Evolutionary conservation across 2,888 invertebrate genomes (phyloP).

Genomic region (Cistogaster globosa): DNA sequence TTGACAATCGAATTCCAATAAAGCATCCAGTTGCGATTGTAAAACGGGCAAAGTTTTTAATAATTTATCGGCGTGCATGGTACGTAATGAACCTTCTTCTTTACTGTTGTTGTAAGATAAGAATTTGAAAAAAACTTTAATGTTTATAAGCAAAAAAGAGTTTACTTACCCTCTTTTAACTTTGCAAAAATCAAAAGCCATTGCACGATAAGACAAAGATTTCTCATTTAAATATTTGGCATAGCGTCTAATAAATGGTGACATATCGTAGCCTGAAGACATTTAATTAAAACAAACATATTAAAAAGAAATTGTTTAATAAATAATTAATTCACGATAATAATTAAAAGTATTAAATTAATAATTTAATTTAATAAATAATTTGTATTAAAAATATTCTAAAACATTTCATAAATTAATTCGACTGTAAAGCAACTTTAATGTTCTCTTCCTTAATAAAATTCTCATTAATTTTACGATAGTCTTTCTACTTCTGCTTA

Average conservation of each 20-base stretch:
- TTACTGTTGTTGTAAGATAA: constrained; percentile 86
- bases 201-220: constrained; percentile 98
- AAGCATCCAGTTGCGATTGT: constrained; percentile 96
- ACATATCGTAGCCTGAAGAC: constrained; percentile 97
- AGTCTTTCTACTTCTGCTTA: too few species aligned
- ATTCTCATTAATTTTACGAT: too few species aligned
- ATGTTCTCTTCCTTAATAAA: too few species aligned
- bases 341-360: too few species aligned
- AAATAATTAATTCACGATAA: background rate
- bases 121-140: constrained; percentile 6
- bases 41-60: constrained; percentile 97
- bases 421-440: too few species aligned
- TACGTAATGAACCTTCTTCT: constrained; percentile 97
- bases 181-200: constrained; percentile 99
- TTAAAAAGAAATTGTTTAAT: constrained; percentile 52
- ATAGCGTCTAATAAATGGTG: constrained; percentile 98
- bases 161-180: constrained; percentile 96
- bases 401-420: too few species aligned
- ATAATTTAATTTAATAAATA: too few species aligned
- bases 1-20: constrained; percentile 98
- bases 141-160: background rate
- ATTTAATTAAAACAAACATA: constrained; percentile 48
- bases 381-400: too few species aligned
- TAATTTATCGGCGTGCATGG: constrained; percentile 98
- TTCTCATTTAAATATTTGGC: constrained; percentile 99